phyloP scores from a whole-genome alignment of 2,888 invertebrate genomes.

The Nemurella pictetii region DNA sequence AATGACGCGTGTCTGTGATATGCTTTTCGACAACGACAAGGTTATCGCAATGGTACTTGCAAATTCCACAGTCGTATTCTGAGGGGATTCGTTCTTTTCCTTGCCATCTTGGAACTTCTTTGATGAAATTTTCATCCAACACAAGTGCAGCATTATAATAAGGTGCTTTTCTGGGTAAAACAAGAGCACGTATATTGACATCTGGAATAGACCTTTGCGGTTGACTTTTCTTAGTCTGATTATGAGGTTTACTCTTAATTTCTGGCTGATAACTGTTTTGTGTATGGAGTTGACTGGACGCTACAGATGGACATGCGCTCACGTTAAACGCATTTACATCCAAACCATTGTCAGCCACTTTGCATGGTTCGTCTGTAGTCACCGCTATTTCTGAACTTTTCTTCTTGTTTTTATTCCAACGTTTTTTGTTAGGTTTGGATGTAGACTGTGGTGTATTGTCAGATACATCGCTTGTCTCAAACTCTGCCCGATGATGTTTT shows the following conservation, averaged over 20 bases:
- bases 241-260: not conserved
- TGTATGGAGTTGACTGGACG: no score
- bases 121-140: not conserved
- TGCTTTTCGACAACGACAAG: constrained; percentile 32
- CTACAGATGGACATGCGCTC: not conserved
- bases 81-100: not conserved
- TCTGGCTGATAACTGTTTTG: not conserved
- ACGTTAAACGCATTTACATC: not conserved
- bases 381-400: not conserved
- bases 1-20: constrained; percentile 19
- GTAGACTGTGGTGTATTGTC: not conserved
- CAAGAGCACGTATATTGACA: not conserved
- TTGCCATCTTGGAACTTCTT: not conserved
- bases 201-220: not conserved
- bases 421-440: not conserved
- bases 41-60: constrained; percentile 37
- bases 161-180: not conserved
- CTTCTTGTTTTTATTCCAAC: not conserved
- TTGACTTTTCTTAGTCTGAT: not conserved
- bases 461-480: not conserved
- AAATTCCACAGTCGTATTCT: constrained; percentile 29
- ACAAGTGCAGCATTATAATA: not conserved
- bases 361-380: not conserved
- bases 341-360: not conserved
- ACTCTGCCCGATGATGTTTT: not conserved